phyloP scores from a whole-genome alignment of 2,113 vertebrate genomes.

The Syngnathus floridae region DNA sequence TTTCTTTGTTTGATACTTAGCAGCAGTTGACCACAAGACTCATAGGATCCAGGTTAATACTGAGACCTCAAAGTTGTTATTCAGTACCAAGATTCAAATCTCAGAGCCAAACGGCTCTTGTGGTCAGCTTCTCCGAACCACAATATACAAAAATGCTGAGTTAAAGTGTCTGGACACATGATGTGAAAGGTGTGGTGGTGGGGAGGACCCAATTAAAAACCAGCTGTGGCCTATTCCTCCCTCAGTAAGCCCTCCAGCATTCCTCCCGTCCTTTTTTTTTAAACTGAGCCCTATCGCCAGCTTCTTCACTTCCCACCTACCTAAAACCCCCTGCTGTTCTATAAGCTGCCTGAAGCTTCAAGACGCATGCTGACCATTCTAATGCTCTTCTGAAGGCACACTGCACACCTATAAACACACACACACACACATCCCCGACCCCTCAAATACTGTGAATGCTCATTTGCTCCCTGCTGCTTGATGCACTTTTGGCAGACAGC shows the following conservation, averaged over 20 bases:
- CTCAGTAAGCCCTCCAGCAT: constrained; percentile 58
- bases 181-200: constrained; percentile 11
- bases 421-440: constrained; percentile 17
- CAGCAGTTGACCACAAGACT: neutral
- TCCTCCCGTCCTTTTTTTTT: constrained; percentile 31
- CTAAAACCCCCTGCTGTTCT: constrained; percentile 48
- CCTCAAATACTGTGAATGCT: constrained; percentile 56
- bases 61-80: neutral
- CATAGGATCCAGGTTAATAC: neutral
- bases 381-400: constrained; percentile 47
- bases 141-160: constrained; percentile 69
- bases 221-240: constrained; percentile 67
- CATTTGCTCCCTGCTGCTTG: constrained; percentile 56
- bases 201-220: constrained; percentile 72
- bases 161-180: constrained; percentile 41
- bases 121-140: constrained; percentile 57
- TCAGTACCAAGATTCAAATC: neutral
- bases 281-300: constrained; percentile 34
- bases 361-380: constrained; percentile 54
- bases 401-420: constrained; percentile 15
- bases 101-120: neutral
- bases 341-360: constrained; percentile 64
- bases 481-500: constrained; percentile 56
- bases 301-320: constrained; percentile 35
- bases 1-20: neutral